These are phyloP conservation scores for Marmota flaviventris DNA, from an alignment of 2,113 vertebrate genomes.

Conservation along the genomic window DNA sequence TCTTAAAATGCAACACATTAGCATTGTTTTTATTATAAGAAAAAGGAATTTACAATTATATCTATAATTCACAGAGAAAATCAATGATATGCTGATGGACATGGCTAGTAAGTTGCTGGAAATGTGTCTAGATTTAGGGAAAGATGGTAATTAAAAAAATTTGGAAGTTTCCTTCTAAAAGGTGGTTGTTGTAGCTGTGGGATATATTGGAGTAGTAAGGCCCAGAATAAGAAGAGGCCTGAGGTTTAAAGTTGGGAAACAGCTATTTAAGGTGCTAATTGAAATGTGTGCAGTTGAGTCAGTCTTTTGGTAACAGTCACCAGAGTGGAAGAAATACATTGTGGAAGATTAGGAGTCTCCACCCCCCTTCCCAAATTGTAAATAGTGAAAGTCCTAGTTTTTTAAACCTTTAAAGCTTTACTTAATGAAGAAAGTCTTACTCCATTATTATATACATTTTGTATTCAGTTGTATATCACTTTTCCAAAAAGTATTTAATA, in stretches of 20 bases:
- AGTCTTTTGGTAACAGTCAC: not conserved
- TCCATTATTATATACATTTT: not conserved
- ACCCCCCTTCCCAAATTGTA: not conserved
- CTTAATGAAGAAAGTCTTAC: conserved; percentile 32
- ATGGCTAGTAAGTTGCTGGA: not conserved
- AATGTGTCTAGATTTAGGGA: not conserved
- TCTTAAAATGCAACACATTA: conserved; percentile 8
- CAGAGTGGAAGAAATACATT: not conserved
- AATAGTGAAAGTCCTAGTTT: not conserved
- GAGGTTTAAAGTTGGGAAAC: conserved; percentile 1
- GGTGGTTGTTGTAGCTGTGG: not conserved
- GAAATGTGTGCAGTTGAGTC: not conserved
- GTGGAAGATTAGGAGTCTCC: not conserved
- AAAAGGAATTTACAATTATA: conserved; percentile 19
- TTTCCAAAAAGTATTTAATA: conserved; percentile 51
- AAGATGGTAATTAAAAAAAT: not conserved
- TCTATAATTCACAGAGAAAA: conserved; percentile 31
- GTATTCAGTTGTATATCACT: not conserved
- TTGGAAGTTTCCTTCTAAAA: not conserved
- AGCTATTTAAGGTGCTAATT: not conserved
- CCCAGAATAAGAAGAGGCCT: not conserved
- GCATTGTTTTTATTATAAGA: not conserved
- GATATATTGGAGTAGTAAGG: not conserved
- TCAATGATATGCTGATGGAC: not conserved
- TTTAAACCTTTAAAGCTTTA: conserved; percentile 49